Evolutionary conservation across 2,113 vertebrate genomes (phyloP).

Genomic region (Cheirogaleus medius): DNA sequence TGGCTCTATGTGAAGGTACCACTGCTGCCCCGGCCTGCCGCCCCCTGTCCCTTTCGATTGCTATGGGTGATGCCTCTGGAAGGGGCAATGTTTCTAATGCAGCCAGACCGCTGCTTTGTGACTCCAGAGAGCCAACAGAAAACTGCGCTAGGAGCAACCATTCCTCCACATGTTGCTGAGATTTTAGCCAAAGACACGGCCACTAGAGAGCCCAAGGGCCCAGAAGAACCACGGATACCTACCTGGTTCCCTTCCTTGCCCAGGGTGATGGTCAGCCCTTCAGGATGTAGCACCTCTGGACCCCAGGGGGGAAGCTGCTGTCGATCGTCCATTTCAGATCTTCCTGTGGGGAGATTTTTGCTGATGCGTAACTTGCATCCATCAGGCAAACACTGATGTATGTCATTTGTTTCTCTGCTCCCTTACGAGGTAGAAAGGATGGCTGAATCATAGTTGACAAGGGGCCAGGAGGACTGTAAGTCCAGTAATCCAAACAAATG

Average conservation of each 20-base stretch:
- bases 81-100: neutral
- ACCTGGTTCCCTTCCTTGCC: neutral
- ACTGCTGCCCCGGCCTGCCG: fast-evolving
- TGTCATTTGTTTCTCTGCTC: neutral
- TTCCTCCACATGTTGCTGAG: neutral
- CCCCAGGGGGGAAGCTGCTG: neutral
- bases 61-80: neutral
- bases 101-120: neutral
- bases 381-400: neutral
- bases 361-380: neutral
- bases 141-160: neutral
- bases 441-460: neutral
- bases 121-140: neutral
- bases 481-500: too few relatives aligned
- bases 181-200: neutral
- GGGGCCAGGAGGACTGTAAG: neutral
- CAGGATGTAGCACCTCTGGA: neutral
- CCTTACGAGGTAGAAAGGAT: neutral
- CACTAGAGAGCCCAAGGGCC: neutral
- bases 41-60: fast-evolving
- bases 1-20: fast-evolving
- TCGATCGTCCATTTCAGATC: fast-evolving
- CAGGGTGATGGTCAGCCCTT: neutral
- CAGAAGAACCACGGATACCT: fast-evolving
- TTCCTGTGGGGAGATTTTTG: neutral